These are phyloP conservation scores for Anser brachyrhynchus DNA, from an alignment of 2,113 vertebrate genomes.

Conservation along the genomic window DNA sequence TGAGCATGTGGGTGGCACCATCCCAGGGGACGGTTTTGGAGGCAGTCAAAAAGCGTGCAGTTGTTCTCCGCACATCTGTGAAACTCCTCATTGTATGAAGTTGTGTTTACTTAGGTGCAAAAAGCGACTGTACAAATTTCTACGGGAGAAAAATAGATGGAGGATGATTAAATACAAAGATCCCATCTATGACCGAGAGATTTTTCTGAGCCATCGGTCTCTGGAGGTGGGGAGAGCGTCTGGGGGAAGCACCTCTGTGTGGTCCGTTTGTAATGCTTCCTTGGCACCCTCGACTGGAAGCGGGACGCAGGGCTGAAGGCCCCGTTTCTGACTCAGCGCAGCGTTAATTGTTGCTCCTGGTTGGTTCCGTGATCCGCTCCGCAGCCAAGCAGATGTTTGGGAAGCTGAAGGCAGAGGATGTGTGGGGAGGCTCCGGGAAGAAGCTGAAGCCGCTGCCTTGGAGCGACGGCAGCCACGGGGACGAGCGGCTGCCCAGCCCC, in stretches of 20 bases:
- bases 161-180: not conserved
- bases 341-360: not conserved
- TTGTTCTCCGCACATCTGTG: not conserved
- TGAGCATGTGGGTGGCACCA: not conserved
- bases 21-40: not conserved
- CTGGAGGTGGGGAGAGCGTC: not conserved
- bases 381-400: not conserved
- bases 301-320: not conserved
- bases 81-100: not conserved
- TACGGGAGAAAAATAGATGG: not conserved
- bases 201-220: not conserved
- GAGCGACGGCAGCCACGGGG: not conserved
- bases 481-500: too few species aligned
- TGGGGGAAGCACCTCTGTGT: not conserved
- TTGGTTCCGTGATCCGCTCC: not conserved
- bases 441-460: not conserved
- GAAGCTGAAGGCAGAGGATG: not conserved
- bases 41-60: not conserved
- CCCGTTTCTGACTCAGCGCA: not conserved
- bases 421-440: fast-evolving
- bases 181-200: not conserved
- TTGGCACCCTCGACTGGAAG: not conserved
- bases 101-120: not conserved
- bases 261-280: not conserved
- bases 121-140: not conserved